Conservation (phyloP, 2,113 vertebrate genomes). For the Triplophysa tibetana region DNA sequence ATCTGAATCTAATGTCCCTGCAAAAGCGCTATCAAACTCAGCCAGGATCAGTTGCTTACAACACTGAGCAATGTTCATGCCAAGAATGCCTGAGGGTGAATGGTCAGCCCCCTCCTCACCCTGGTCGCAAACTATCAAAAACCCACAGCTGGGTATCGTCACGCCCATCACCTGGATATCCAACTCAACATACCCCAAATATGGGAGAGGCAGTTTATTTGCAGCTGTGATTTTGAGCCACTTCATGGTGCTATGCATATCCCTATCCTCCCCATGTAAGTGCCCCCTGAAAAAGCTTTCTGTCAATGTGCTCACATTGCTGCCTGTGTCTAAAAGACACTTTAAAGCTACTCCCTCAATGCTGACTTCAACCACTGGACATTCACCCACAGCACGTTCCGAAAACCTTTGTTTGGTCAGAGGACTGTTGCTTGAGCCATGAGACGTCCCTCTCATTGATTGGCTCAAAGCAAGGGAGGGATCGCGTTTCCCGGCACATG, state of each 20-base stretch:
- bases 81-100: background rate
- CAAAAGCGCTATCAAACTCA: background rate
- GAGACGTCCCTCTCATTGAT: too few species aligned
- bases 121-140: background rate
- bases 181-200: slow-evolving; percentile 37
- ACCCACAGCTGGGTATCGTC: background rate
- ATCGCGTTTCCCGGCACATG: background rate
- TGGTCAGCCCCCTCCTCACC: background rate
- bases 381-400: too few species aligned
- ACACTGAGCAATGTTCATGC: slow-evolving; percentile 35
- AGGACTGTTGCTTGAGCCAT: too few species aligned
- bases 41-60: background rate
- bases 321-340: too few species aligned
- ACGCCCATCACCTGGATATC: slow-evolving; percentile 32
- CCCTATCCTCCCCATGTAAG: background rate
- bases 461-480: background rate
- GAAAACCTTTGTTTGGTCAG: too few species aligned
- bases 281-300: too few species aligned
- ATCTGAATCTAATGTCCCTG: background rate
- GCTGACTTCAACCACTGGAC: too few species aligned
- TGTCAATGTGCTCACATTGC: too few species aligned
- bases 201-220: slow-evolving; percentile 25
- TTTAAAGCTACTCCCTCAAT: too few species aligned
- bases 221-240: slow-evolving; percentile 34
- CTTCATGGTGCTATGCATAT: background rate